phyloP scores from a whole-genome alignment of 2,113 vertebrate genomes.

The Stomatorhinus ivindoensis region DNA sequence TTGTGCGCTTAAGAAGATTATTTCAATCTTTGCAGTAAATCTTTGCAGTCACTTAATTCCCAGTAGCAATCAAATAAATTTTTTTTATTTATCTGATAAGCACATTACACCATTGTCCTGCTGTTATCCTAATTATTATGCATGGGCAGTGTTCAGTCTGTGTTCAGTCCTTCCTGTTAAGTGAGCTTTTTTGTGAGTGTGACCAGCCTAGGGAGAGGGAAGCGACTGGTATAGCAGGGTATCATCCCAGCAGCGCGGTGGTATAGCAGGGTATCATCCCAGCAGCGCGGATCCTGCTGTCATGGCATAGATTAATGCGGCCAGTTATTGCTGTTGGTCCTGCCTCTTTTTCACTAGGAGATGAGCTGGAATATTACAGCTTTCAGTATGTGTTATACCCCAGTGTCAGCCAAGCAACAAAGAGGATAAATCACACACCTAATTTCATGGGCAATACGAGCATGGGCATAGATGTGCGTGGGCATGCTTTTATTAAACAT shows the following conservation, averaged over 20 bases:
- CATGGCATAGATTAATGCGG: conserved; percentile 12
- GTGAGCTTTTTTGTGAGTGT: neutral
- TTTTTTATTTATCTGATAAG: neutral
- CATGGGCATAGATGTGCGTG: neutral
- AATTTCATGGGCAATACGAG: conserved; percentile 10
- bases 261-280: neutral
- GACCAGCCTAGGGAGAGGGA: neutral
- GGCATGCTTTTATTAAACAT: neutral
- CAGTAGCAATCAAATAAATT: neutral
- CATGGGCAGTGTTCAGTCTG: neutral
- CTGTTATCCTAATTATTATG: neutral
- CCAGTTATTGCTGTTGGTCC: conserved; percentile 10
- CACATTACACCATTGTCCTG: neutral
- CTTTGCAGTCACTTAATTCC: neutral
- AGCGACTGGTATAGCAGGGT: neutral
- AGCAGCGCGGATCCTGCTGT: neutral
- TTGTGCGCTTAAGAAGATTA: neutral
- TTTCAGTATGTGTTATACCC: conserved; percentile 17
- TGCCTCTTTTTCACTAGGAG: conserved; percentile 6
- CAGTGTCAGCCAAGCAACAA: conserved; percentile 11
- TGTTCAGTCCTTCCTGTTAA: neutral
- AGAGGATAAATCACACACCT: conserved; percentile 20
- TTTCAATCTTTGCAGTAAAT: neutral
- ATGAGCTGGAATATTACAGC: conserved; percentile 19
- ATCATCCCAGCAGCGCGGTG: neutral